These are phyloP conservation scores for Charadrius vociferus DNA, from an alignment of 2,113 vertebrate genomes.

Conservation along the genomic window DNA sequence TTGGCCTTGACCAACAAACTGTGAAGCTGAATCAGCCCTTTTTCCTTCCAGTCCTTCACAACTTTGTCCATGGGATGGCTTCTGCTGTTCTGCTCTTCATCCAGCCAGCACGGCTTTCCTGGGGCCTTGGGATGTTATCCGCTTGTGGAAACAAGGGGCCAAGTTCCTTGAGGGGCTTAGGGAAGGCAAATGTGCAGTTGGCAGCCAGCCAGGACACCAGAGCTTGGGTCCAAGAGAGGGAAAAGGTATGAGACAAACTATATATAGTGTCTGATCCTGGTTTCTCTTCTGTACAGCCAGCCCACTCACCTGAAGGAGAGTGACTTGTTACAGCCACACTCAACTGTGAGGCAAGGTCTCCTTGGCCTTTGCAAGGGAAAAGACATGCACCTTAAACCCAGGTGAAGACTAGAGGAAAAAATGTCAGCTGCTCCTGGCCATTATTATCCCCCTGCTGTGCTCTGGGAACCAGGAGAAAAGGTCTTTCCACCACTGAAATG, in stretches of 20 bases:
- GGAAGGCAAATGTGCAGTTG: background rate
- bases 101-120: background rate
- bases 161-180: background rate
- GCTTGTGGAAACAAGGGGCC: background rate
- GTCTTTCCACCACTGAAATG: background rate
- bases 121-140: background rate
- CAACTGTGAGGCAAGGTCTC: background rate
- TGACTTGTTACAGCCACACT: background rate
- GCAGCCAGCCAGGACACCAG: background rate
- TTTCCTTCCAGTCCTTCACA: background rate
- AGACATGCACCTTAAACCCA: background rate
- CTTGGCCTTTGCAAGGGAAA: background rate
- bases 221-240: background rate
- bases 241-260: background rate
- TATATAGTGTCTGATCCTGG: background rate
- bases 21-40: conserved; percentile 27
- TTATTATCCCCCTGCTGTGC: background rate
- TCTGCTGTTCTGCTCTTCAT: background rate
- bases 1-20: background rate
- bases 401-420: background rate
- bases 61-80: background rate
- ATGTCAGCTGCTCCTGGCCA: background rate
- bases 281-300: background rate
- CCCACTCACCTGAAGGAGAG: background rate
- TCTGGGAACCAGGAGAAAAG: background rate